Evolutionary conservation across 2,888 invertebrate species (phyloP), one percentile per base, ranked within the genome.

Genomic region (Drosophila fungiperda): DNA sequence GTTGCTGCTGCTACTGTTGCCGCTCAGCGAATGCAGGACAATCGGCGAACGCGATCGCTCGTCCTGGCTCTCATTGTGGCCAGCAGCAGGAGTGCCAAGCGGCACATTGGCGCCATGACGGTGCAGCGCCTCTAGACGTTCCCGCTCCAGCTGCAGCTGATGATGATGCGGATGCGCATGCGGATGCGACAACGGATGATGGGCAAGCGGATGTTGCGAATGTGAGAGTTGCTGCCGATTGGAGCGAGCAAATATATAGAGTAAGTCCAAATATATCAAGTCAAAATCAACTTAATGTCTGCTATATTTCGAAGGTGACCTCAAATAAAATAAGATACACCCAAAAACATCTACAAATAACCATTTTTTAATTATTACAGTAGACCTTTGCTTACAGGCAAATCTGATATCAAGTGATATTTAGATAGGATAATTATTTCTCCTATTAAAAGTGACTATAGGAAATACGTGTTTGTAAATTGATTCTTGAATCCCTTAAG

Each of bases 11-110:
- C 15, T 54, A 36, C 11, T 50, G 57, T 32, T 61, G 26, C 48
- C 88, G 77, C 67, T 75, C 63, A 85, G 60, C 57, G 71, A 74
- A 35, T 74, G 82, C 17, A 81, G 53, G 69, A 80, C 73, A 6
- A 72, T 57, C 6, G 93, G 93, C n/a, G 93, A 93, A 40, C 92
- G 93, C n/a, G 93, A 93, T 29, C 93, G 90, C 4, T 92, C 92
- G 64, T 92, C 92, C 29, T 92, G 90, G 45, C 87, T 58, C 26
- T 80, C 78, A 29, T 45, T 36, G 35, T 77, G 78, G 1, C 68
- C 75, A 36, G 67, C 66, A 2, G 73, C 76, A 9, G 59, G 67
- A 3, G 59, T 68, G 2, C 63, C 67, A 4, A 66, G 65, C 17
- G 67, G 71, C 50, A 58, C 66, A 20, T 63, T 71, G 29, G 55